A percentile compares a stretch with the other conserved stretches of the same genome.
phyloP scores from a whole-genome alignment of 2,113 vertebrate species.

The Geococcyx californianus region DNA sequence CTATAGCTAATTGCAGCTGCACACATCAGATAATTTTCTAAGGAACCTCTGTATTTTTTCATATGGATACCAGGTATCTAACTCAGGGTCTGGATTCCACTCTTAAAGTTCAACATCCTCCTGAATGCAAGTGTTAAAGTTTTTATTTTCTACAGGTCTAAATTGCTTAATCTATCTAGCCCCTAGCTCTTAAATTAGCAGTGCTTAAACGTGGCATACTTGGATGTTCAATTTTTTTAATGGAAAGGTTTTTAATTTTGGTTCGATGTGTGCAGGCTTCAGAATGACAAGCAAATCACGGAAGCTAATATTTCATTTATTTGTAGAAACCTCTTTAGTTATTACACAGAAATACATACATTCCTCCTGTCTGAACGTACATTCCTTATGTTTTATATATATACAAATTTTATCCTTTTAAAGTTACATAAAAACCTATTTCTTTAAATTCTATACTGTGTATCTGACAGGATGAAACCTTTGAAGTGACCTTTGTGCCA shows the following conservation, averaged over 20 bases:
- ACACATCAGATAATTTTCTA: not conserved
- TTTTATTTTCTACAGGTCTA: not conserved
- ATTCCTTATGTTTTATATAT: not conserved
- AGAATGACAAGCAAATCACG: not conserved
- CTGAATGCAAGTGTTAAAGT: not conserved
- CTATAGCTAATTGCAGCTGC: not conserved
- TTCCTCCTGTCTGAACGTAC: not conserved
- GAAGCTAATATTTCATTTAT: not conserved
- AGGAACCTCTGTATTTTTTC: not conserved
- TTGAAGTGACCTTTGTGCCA: not conserved
- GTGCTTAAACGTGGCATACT: not conserved
- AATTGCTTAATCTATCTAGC: not conserved
- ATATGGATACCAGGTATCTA: not conserved
- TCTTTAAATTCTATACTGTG: not conserved
- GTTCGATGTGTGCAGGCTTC: not conserved
- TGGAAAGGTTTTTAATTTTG: not conserved
- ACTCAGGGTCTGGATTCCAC: not conserved
- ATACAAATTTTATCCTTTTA: not conserved
- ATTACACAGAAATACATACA: not conserved
- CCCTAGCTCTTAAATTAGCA: not conserved
- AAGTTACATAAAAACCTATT: not conserved
- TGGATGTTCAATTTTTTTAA: not conserved
- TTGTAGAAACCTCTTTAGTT: not conserved
- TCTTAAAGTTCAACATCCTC: not conserved
- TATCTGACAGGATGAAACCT: not conserved